A percentile compares a stretch with the other conserved stretches of the same genome.
Conservation (phyloP, 2,797 vertebrate genomes). For the Pitangus sulphuratus region DNA sequence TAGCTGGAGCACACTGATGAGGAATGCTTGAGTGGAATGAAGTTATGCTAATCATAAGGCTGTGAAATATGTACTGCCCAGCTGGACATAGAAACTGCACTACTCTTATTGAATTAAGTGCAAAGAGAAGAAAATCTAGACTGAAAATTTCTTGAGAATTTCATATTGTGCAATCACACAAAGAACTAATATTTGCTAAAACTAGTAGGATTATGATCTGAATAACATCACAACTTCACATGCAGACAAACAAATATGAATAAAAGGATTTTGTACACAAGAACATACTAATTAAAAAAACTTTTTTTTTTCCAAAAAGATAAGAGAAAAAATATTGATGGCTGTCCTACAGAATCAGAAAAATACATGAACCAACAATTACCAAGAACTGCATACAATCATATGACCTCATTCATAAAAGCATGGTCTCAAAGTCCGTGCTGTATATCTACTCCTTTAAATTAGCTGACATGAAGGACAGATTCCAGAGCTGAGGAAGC, state of each 20-base stretch:
- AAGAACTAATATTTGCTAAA: not conserved
- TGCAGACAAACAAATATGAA: not conserved
- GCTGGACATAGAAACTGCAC: not conserved
- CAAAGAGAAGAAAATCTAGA: not conserved
- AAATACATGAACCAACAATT: not conserved
- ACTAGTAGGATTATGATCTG: not conserved
- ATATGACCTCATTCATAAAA: not conserved
- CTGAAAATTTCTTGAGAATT: constrained; percentile 20
- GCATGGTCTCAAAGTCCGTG: not conserved
- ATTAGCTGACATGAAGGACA: not conserved
- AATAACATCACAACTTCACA: not conserved
- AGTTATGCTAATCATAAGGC: constrained; percentile 34
- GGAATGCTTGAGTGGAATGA: constrained; percentile 4
- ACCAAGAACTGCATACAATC: not conserved
- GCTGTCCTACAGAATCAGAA: not conserved
- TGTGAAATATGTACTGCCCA: not conserved
- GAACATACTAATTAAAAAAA: not conserved
- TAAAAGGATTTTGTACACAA: not conserved
- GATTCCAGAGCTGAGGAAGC: not conserved
- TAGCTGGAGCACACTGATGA: not conserved
- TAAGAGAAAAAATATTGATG: not conserved
- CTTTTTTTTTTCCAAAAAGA: not conserved
- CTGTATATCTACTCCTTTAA: not conserved
- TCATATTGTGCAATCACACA: not conserved
- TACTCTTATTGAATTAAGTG: not conserved